Base-by-base conservation (phyloP, 2,797 vertebrate species). In the Tenualosa ilisha region DNA sequence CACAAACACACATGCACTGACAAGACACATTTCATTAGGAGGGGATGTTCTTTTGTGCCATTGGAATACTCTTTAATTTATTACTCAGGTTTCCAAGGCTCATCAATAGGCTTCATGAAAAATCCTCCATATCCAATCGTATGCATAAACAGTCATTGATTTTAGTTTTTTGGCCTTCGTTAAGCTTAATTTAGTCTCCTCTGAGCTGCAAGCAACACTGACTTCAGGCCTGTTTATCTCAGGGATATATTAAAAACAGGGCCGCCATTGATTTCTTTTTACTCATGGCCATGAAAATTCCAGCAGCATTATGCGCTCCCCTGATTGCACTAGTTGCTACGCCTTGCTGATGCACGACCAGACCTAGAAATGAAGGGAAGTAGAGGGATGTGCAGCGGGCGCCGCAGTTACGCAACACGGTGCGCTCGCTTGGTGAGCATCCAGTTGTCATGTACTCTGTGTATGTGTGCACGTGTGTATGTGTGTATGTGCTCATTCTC, bases 101-200 rank as follows among this genome's bases (percentile, higher is more conserved):
- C 46, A 51, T 89, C 85, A 89, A 53, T 82, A 86, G 3, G 54
- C 46, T 81, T 83, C 59, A 63, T 92, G 87, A 91, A 89, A 88
- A 85, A 51, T 61, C 8, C 63, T 81, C 85, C 68, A 82, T 81
- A 56, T 90, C 87, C 87, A 87, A 86, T 89, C 79, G 22, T 59
- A 84, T 90, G 88, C 84, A 89, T 88, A 91, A 91, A 91, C 51
- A 61, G 56, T 12, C 49, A 93, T 89, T 90, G 90, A 93, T 93
- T 93, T 88, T 72, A 46, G 54, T 11, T 63, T 46, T 56, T 13
- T 72, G 79, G 31, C 49, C 88, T 87, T 89, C 82, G 87, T 91
- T 90, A 85, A 85, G 83, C 31, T 85, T 68, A 84, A 93, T 92
- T 92, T 88, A 85, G 90, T 91, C 63, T 31, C 79, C 54, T 72